These are phyloP conservation scores for Malurus elegans DNA, from an alignment of 2,113 vertebrate species.

Conservation along the genomic window DNA sequence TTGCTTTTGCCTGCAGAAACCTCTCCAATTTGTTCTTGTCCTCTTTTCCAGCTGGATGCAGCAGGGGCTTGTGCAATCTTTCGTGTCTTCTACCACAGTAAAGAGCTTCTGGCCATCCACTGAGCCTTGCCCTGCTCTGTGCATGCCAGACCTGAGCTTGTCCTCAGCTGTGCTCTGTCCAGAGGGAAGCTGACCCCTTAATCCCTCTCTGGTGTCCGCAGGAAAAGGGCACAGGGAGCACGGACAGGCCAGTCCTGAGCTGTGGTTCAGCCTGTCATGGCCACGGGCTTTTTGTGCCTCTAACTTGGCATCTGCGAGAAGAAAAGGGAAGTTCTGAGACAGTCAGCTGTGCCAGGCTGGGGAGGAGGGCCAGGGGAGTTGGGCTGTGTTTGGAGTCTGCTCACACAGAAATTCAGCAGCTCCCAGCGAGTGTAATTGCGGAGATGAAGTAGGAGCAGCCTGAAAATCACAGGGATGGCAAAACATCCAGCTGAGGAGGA, in stretches of 20 bases:
- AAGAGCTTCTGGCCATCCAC: not conserved
- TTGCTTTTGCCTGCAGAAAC: not conserved
- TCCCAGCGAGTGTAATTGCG: not conserved
- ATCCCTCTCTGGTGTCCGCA: not conserved
- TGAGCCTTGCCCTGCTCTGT: not conserved
- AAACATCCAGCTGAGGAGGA: not conserved
- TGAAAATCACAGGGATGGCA: not conserved
- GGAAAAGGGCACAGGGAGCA: not conserved
- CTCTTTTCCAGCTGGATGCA: not conserved
- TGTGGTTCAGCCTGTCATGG: not conserved
- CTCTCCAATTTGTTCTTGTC: not conserved
- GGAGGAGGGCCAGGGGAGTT: not conserved
- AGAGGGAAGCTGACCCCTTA: not conserved
- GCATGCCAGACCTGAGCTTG: not conserved
- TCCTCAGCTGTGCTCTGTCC: not conserved
- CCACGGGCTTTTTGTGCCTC: not conserved
- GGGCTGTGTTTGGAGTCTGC: not conserved
- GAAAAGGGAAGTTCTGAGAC: not conserved
- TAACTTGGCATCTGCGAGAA: not conserved
- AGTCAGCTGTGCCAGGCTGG: not conserved
- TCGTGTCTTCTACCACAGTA: not conserved
- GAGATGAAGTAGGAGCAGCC: conserved; percentile 6
- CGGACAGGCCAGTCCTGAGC: not conserved
- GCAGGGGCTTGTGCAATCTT: not conserved
- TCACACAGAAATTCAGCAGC: not conserved